Evolutionary conservation across 2,113 vertebrate genomes (phyloP).

Genomic region (Gymnocephalus cernua): DNA sequence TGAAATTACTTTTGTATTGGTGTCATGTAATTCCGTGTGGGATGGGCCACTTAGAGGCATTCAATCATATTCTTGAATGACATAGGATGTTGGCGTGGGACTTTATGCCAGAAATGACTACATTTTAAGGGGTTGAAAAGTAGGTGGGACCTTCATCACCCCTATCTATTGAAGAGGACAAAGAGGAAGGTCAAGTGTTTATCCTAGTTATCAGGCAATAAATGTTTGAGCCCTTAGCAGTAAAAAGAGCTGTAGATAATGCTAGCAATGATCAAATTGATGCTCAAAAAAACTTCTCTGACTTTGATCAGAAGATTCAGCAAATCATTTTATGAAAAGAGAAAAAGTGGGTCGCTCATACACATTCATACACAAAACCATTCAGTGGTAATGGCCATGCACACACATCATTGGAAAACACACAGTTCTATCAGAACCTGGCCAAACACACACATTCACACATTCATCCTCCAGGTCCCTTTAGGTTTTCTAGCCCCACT

Average conservation of each 20-base stretch:
- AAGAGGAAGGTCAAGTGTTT: conserved; percentile 16
- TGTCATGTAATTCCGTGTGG: too few species aligned
- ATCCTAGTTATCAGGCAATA: conserved; percentile 5
- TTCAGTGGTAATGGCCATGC: too few species aligned
- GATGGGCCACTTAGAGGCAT: too few species aligned
- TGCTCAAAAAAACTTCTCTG: not conserved
- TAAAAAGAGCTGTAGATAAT: conserved; percentile 7
- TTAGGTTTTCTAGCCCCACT: conserved; percentile 17
- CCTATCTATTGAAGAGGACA: not conserved
- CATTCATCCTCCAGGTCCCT: conserved; percentile 14
- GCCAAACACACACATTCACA: conserved; percentile 12
- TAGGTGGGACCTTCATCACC: not conserved
- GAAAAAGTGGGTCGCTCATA: too few species aligned
- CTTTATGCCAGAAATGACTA: not conserved
- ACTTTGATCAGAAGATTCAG: not conserved
- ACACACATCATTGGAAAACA: not conserved
- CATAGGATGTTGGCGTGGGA: not conserved
- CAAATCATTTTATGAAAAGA: not conserved
- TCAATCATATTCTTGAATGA: not conserved
- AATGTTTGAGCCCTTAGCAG: not conserved
- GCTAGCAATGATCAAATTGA: not conserved
- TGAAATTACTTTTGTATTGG: too few species aligned
- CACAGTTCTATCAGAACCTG: not conserved
- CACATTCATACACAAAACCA: conserved; percentile 1
- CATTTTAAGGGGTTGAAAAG: not conserved